Evolutionary conservation across 2,797 vertebrate genomes (phyloP).

Genomic region (Pseudomugil gertrudae): DNA sequence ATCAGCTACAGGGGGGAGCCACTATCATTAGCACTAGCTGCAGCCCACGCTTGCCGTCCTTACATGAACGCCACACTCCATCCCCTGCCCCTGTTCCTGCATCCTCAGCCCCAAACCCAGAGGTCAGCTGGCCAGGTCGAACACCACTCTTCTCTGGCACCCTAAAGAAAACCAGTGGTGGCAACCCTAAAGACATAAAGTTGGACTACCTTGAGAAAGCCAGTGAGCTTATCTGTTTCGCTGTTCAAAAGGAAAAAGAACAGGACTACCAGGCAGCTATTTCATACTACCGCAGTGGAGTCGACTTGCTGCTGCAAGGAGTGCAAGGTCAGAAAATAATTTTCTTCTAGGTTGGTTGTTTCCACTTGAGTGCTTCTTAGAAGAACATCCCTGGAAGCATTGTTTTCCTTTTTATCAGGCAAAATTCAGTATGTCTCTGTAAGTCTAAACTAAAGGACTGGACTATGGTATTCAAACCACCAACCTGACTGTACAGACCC

Average conservation of each 20-base stretch:
- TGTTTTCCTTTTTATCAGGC: neutral
- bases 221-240: conserved; percentile 90
- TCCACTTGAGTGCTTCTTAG: neutral
- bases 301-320: conserved; percentile 92
- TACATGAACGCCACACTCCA: conserved; percentile 64
- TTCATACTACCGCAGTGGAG: conserved; percentile 90
- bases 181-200: conserved; percentile 71
- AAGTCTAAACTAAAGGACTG: neutral
- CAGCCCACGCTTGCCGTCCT: conserved; percentile 73
- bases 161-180: conserved; percentile 78
- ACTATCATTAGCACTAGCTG: conserved; percentile 72
- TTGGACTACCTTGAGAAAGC: conserved; percentile 92
- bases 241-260: conserved; percentile 92
- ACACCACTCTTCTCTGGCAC: conserved; percentile 82
- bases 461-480: neutral
- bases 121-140: conserved; percentile 81
- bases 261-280: conserved; percentile 91
- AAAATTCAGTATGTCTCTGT: neutral
- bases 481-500: neutral
- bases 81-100: conserved; percentile 72
- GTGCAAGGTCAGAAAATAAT: conserved; percentile 89
- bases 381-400: neutral
- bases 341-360: neutral
- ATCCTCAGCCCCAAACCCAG: conserved; percentile 78
- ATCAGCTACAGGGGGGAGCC: conserved; percentile 82